A percentile compares a stretch with the other conserved stretches of the same genome.
These are phyloP conservation scores for Lepus americanus DNA, from an alignment of 2,113 vertebrate species.

Conservation along the genomic window DNA sequence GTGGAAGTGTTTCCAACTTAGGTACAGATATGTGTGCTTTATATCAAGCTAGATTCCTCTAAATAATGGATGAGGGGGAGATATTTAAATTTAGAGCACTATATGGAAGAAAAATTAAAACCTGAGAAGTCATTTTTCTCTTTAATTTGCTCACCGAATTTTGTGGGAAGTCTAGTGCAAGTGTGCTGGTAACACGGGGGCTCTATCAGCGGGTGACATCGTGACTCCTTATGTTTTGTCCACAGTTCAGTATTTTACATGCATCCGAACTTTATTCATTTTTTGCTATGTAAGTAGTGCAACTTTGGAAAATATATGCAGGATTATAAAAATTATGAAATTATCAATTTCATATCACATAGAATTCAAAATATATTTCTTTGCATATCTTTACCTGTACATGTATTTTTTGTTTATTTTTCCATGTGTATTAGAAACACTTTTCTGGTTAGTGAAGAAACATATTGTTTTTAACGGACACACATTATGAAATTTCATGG, in stretches of 20 bases:
- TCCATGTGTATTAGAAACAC: no score
- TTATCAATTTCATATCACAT: not conserved
- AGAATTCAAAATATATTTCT: not conserved
- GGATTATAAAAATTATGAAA: not conserved
- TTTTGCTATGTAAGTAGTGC: not conserved
- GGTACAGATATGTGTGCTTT: not conserved
- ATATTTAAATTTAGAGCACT: not conserved
- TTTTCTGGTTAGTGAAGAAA: not conserved
- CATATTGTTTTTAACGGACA: rapidly evolving
- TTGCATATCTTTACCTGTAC: not conserved
- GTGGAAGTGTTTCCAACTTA: not conserved
- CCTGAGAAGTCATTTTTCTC: not conserved
- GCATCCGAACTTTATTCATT: not conserved
- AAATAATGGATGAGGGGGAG: not conserved
- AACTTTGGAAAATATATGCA: not conserved
- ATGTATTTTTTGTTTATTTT: not conserved
- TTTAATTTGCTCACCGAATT: not conserved
- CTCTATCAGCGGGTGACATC: not conserved
- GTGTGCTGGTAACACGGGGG: not conserved
- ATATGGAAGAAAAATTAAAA: not conserved
- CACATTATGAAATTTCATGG: rapidly evolving
- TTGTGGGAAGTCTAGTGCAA: not conserved
- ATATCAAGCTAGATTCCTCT: not conserved
- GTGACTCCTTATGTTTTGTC: not conserved
- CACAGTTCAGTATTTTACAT: not conserved